Evolutionary conservation across 1,140 invertebrate species (phyloP).

Genomic region (Musca vetustissima): DNA sequence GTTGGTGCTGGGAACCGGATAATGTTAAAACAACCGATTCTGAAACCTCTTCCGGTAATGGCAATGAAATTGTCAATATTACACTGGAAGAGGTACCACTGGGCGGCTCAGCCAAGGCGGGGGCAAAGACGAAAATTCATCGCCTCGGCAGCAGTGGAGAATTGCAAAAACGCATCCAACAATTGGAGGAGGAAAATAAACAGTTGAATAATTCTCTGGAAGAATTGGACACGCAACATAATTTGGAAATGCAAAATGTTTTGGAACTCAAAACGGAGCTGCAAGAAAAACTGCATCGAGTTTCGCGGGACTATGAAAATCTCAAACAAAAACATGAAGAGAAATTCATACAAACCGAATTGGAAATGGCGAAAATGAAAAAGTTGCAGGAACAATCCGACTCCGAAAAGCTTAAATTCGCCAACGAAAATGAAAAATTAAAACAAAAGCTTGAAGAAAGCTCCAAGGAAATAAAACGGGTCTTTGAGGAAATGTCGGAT

Average conservation of each 20-base stretch:
- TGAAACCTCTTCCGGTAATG: conserved; percentile 28
- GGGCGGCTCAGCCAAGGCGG: not conserved
- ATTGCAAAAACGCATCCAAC: conserved; percentile 57
- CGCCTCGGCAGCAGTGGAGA: conserved; percentile 30
- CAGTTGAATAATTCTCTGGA: conserved; percentile 64
- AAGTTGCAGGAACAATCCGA: conserved; percentile 34
- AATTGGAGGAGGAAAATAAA: conserved; percentile 59
- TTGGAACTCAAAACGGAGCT: conserved; percentile 65
- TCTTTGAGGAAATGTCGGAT: conserved; percentile 38
- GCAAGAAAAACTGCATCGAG: conserved; percentile 58
- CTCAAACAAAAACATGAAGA: conserved; percentile 38
- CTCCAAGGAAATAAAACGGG: conserved; percentile 34
- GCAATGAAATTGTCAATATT: conserved; percentile 30
- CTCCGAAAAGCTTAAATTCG: not conserved
- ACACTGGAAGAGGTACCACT: conserved; percentile 29
- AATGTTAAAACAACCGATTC: conserved; percentile 37
- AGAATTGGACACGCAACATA: conserved; percentile 73
- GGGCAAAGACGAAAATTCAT: conserved; percentile 28
- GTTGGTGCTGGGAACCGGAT: conserved; percentile 63
- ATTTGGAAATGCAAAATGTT: conserved; percentile 67
- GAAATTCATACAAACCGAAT: conserved; percentile 42
- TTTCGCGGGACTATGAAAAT: conserved; percentile 22
- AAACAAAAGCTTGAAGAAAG: conserved; percentile 23
- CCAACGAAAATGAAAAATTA: conserved; percentile 9
- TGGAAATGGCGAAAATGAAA: conserved; percentile 36